phyloP scores from a whole-genome alignment of 2,113 vertebrate genomes.

The Oncorhynchus tshawytscha region DNA sequence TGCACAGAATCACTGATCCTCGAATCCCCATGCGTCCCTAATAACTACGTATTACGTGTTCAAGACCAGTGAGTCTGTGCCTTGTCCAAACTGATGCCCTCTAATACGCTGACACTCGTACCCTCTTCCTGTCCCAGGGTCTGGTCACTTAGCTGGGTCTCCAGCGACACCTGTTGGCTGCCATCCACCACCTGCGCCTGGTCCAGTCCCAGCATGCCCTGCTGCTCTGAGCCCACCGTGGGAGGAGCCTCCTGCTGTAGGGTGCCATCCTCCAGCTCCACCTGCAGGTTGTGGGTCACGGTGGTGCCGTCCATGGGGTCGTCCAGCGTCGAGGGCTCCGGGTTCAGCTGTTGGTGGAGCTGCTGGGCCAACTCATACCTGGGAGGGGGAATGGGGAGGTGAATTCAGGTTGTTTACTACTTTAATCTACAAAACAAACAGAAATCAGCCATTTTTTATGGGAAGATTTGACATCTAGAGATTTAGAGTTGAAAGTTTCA shows the following conservation, averaged over 20 bases:
- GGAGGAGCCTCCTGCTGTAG: conserved; percentile 71
- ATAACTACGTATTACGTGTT: no score
- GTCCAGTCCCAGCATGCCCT: conserved; percentile 83
- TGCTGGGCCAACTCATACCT: conserved; percentile 97
- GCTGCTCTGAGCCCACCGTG: conserved; percentile 70
- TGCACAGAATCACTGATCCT: no score
- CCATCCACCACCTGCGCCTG: conserved; percentile 81
- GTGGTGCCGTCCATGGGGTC: conserved; percentile 75
- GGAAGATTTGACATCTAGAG: no score
- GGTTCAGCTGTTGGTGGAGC: conserved; percentile 84
- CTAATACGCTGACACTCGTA: conserved; percentile 49
- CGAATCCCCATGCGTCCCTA: no score
- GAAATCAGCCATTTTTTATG: no score
- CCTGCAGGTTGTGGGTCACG: conserved; percentile 83
- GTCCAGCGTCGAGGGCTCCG: conserved; percentile 63
- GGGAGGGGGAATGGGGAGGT: background rate
- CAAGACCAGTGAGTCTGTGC: no score
- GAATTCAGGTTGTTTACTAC: background rate
- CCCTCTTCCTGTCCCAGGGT: conserved; percentile 86
- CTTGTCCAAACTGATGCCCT: no score
- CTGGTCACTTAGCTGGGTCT: conserved; percentile 77
- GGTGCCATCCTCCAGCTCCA: conserved; percentile 81
- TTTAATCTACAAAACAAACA: background rate
- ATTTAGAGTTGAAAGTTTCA: no score
- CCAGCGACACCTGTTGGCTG: conserved; percentile 78